These are phyloP conservation scores for Phortica variegata DNA, from an alignment of 1,140 invertebrate genomes.

Conservation along the genomic window DNA sequence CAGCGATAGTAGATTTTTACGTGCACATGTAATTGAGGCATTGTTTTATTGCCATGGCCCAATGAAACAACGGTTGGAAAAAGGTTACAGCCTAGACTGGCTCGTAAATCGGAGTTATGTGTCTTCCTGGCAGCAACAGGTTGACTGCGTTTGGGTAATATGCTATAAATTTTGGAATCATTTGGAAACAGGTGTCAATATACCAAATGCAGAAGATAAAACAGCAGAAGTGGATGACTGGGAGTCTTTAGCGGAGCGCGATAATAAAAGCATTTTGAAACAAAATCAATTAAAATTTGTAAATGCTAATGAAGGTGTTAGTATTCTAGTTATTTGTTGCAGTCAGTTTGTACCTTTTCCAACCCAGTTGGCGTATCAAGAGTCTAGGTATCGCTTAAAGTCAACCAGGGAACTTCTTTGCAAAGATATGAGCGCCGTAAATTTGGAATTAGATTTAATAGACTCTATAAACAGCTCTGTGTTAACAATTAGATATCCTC, in stretches of 20 bases:
- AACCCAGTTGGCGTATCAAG: conserved; percentile 27
- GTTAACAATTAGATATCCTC: conserved; percentile 38
- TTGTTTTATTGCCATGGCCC: conserved; percentile 35
- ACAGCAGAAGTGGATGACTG: conserved; percentile 7
- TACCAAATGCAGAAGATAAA: too few relatives aligned
- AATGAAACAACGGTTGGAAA: conserved; percentile 24
- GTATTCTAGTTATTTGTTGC: conserved; percentile 30
- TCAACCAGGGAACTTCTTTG: conserved; percentile 36
- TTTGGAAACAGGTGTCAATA: too few relatives aligned
- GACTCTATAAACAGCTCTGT: conserved; percentile 10
- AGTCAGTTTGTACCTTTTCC: conserved; percentile 36
- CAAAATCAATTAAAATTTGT: not conserved
- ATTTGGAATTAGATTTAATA: conserved; percentile 43
- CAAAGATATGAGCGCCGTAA: conserved; percentile 40
- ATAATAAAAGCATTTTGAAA: too few relatives aligned
- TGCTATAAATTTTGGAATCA: conserved; percentile 38
- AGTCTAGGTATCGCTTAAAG: conserved; percentile 20
- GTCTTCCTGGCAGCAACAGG: conserved; percentile 30
- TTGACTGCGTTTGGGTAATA: conserved; percentile 33
- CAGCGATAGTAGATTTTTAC: conserved; percentile 28
- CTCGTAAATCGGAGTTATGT: conserved; percentile 30
- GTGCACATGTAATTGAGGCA: conserved; percentile 28
- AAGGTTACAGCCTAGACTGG: conserved; percentile 34
- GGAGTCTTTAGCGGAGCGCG: too few relatives aligned
- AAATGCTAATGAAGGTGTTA: conserved; percentile 28